phyloP scores from a whole-genome alignment of 2,797 vertebrate genomes.

The Protonibea diacanthus region DNA sequence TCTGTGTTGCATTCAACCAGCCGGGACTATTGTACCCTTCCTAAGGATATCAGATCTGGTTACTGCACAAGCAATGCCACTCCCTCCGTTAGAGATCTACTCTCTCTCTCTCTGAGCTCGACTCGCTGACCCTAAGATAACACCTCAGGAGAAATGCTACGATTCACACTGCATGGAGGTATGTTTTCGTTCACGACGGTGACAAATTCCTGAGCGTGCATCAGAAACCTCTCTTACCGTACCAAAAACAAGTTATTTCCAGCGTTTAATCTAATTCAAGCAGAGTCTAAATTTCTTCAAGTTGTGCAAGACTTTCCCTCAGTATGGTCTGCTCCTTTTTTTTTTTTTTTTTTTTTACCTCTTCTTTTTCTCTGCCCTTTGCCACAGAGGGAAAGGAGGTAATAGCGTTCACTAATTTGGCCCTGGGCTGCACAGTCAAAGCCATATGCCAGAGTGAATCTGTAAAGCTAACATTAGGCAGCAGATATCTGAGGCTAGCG shows the following conservation, averaged over 20 bases:
- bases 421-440: slow-evolving; percentile 78
- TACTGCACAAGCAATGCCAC: slow-evolving; percentile 65
- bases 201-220: slow-evolving; percentile 9
- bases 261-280: slow-evolving; percentile 18
- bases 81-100: slow-evolving; percentile 56
- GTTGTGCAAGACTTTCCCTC: slow-evolving; percentile 28
- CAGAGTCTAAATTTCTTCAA: slow-evolving; percentile 12
- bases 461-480: slow-evolving; percentile 85
- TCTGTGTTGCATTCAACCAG: slow-evolving; percentile 61
- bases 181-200: slow-evolving; percentile 55
- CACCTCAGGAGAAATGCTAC: slow-evolving; percentile 29
- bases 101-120: slow-evolving; percentile 17
- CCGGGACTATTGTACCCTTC: slow-evolving; percentile 35
- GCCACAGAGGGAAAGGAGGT: slow-evolving; percentile 75
- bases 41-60: slow-evolving; percentile 64
- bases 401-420: slow-evolving; percentile 81
- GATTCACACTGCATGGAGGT: background rate
- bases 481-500: slow-evolving; percentile 81
- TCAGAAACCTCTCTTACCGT: slow-evolving; percentile 6
- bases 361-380: slow-evolving; percentile 57
- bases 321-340: slow-evolving; percentile 3
- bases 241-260: slow-evolving; percentile 24
- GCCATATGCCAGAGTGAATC: slow-evolving; percentile 83
- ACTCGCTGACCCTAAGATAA: slow-evolving; percentile 39
- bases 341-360: slow-evolving; percentile 23